Base-by-base conservation (phyloP, 2,113 vertebrate genomes). In the Furnarius figulus region DNA sequence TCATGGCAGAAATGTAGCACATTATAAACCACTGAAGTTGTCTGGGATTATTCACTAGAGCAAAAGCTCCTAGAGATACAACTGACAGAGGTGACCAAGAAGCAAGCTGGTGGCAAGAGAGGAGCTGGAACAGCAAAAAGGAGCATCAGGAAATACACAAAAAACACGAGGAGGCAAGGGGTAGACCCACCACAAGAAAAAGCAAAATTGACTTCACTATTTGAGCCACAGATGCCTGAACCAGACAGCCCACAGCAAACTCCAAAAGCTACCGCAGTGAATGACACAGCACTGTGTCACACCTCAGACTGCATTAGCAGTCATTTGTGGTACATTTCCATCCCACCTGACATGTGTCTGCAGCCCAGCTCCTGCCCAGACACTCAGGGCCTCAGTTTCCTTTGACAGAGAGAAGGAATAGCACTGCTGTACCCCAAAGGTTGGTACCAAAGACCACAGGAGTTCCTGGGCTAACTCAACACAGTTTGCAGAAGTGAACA, bases 131-230 rank as follows among this genome's bases (percentile, higher is more conserved):
- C 8, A 70, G 37, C 46, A 42, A 5, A 39, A 28, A 66, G 20
- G 4, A 73, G 8, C 68, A 86, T 18, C 39, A 75, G 50, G 12
- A 74, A 91, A 71, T 10, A 33, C 18, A 15, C 25, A 88, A 80
- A 83, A 90, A 1, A 42, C 6, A 14, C 5, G 2, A 2, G 0
- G 3, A 92, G 17, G 40, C 6, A 55, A 33, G 19, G 75, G 40
- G 35, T 67, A 81, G 35, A n/a, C 12, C 4, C 8, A 50, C 5
- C 42, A 44, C 13, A 65, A 65, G 20, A 75, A 94, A 94, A 79
- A 82, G 62, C 47, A 87, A 90, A 91, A 76, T 0, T 39, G 14
- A 92, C 62, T 68, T 85, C 8, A 53, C 28, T 72, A 6, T 72
- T 89, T 71, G 63, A 11, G 18, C 66, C 67, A 63, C 37, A 81